Conservation (phyloP, 1,140 invertebrate species). For the Nephila pilipes region DNA sequence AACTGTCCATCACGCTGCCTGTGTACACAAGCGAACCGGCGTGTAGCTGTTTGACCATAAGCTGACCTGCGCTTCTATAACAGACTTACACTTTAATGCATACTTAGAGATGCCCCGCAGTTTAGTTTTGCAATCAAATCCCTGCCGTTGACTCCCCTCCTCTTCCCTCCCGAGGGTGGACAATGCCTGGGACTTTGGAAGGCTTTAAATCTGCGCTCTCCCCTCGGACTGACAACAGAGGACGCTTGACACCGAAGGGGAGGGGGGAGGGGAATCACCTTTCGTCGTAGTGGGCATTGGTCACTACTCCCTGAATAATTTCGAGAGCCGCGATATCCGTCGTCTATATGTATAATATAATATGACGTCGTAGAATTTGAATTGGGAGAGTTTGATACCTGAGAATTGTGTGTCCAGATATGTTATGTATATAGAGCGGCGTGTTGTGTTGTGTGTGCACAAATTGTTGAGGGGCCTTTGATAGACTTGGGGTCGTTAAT, state of each 20-base stretch:
- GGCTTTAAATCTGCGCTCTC: conserved; percentile 48
- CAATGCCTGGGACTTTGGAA: conserved; percentile 49
- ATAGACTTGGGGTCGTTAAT: conserved; percentile 73
- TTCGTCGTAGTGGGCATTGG: conserved; percentile 70
- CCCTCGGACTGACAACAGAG: conserved; percentile 24
- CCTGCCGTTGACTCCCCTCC: background rate
- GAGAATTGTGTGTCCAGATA: conserved; percentile 40
- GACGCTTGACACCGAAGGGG: conserved; percentile 10
- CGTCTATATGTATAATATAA: conserved; percentile 73
- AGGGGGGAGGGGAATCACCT: conserved; percentile 47
- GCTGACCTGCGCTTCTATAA: conserved; percentile 49
- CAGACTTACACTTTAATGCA: conserved; percentile 74
- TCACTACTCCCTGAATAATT: conserved; percentile 70
- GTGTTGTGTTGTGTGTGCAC: conserved; percentile 21
- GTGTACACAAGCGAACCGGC: conserved; percentile 56
- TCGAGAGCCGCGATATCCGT: conserved; percentile 49
- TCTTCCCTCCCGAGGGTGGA: background rate
- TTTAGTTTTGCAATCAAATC: conserved; percentile 72
- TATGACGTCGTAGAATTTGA: conserved; percentile 72
- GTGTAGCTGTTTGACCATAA: conserved; percentile 65
- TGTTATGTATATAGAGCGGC: conserved; percentile 20
- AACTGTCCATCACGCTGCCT: conserved; percentile 68
- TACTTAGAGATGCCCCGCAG: conserved; percentile 70
- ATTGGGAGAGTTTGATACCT: conserved; percentile 43
- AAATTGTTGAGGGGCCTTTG: conserved; percentile 73